phyloP scores from a whole-genome alignment of 2,113 vertebrate species.

The Bombycilla garrulus region DNA sequence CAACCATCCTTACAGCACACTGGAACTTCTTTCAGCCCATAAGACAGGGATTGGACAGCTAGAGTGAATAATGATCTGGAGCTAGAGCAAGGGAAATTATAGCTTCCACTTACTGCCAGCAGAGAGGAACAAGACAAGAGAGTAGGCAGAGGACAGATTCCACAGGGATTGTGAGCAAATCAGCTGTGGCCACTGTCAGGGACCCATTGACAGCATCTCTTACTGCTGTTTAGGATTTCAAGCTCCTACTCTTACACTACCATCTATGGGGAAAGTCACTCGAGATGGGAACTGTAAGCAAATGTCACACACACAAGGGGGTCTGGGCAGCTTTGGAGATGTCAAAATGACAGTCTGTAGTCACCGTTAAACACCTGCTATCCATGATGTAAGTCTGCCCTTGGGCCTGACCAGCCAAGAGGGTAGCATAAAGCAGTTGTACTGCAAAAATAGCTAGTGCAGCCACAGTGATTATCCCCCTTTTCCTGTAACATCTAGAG shows the following conservation, averaged over 20 bases:
- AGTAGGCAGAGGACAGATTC: not conserved
- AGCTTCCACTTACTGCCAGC: not conserved
- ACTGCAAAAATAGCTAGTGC: not conserved
- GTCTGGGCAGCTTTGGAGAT: not conserved
- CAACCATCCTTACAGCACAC: not conserved
- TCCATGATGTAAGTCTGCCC: not conserved
- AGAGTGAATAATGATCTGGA: not conserved
- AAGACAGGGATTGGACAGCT: not conserved
- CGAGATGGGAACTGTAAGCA: not conserved
- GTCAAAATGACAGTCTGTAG: not conserved
- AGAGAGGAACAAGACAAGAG: not conserved
- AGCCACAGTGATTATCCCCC: not conserved
- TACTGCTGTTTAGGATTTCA: not conserved
- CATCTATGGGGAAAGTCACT: not conserved
- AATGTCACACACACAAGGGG: rapidly evolving
- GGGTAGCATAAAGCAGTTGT: not conserved
- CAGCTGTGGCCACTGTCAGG: not conserved
- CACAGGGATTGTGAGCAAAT: not conserved
- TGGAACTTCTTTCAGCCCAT: not conserved
- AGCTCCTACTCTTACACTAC: not conserved
- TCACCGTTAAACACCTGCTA: not conserved
- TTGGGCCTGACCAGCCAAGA: not conserved
- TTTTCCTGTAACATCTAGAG: not conserved
- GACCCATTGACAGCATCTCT: not conserved
- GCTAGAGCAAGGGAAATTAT: not conserved